Percentiles rank a stretch among this genome's conserved stretches.
Conservation (phyloP, 2,113 vertebrate species). For the Phylloscopus trochilus region DNA sequence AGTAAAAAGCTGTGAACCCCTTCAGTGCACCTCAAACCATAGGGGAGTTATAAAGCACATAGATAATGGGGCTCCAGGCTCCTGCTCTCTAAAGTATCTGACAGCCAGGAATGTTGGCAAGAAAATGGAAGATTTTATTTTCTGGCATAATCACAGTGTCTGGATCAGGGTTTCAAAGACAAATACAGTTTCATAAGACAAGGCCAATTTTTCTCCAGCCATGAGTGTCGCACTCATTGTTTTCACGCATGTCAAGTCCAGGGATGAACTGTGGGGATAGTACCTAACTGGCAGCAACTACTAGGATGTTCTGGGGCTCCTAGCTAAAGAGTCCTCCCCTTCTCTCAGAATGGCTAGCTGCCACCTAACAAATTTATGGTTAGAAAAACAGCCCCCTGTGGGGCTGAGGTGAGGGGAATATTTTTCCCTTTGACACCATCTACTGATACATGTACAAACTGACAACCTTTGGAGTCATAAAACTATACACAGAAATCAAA, state of each 20-base stretch:
- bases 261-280: not conserved
- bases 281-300: not conserved
- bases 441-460: not conserved
- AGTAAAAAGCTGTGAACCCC: not conserved
- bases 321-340: not conserved
- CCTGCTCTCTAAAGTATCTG: not conserved
- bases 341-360: not conserved
- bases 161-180: not conserved
- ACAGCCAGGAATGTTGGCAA: not conserved
- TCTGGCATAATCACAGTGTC: not conserved
- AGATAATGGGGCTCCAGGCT: not conserved
- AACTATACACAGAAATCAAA: not conserved
- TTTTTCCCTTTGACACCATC: not conserved
- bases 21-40: not conserved
- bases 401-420: not conserved
- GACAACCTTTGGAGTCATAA: not conserved
- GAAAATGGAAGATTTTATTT: not conserved
- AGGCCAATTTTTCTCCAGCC: not conserved
- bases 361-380: not conserved
- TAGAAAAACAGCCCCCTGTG: not conserved
- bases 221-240: accelerated
- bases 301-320: not conserved
- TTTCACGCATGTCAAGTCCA: not conserved
- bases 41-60: not conserved
- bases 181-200: not conserved